Base-by-base conservation (phyloP, 2,888 invertebrate species). In the Scaeva pyrastri region DNA sequence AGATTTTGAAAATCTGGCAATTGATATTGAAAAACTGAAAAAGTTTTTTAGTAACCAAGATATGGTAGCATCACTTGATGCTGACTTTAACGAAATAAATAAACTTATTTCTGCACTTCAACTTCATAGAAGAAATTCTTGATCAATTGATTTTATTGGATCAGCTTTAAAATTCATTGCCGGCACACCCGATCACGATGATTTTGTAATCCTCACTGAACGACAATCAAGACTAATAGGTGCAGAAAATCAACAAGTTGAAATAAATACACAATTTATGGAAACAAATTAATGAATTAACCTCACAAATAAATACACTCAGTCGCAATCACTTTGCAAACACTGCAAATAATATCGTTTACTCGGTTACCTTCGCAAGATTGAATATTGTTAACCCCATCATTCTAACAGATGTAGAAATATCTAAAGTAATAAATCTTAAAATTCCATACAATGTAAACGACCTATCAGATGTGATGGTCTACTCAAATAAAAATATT, bases 261-360 rank as follows among this genome's bases (percentile, higher is more conserved):
- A 50, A 50, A 50, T 50, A 50, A 50, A 50, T 21, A 21, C 48
- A 50, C 19, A 50, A 21, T 21, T 50, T 50, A 50, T 50, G 21
- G 10, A 21, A 11, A 50, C n/a, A 50, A 4, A 50, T 50, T 50
- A 50, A 50, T 50, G 48, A 50, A 50, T 11, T 50, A 50, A 50
- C 48, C 2, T 19, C 48, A 5, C 48, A 50, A 50, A 50, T 50
- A 19, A 50, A 50, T 11, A 6, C 43, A 43, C n/a, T 43, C 7
- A 43, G n/a, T 43, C 43, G 43, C 43, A 43, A 43, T 43, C 16
- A 43, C 1, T n/a, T 7, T n/a, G 43, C n/a, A 43, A 43, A n/a
- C 5, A n/a, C n/a, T 43, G n/a, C 10, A 48, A 5, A 41, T 41
- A 41, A 41, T 41, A 41, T 41, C 41, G 43, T 43, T 43, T 43